Conservation (phyloP, 2,113 vertebrate species). For the Xenopus laevis region DNA sequence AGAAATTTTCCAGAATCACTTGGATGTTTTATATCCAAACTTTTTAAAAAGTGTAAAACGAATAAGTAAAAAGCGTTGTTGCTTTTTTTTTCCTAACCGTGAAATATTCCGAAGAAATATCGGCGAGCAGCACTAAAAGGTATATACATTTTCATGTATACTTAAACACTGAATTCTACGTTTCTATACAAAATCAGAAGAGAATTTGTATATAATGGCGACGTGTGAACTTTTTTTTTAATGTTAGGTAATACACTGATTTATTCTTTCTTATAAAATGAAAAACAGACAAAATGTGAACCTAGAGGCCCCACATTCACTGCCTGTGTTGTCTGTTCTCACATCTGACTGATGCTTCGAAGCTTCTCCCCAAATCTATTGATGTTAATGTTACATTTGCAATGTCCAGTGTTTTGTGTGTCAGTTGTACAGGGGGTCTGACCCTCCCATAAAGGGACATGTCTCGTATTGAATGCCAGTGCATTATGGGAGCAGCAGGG, state of each 20-base stretch:
- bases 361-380: constrained; percentile 12
- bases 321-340: constrained; percentile 72
- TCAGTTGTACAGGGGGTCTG: constrained; percentile 1
- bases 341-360: constrained; percentile 44
- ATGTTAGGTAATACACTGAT: constrained; percentile 81
- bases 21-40: constrained; percentile 60
- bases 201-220: constrained; percentile 78
- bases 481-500: not conserved
- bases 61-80: constrained; percentile 56
- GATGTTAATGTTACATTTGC: constrained; percentile 49
- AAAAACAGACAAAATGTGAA: constrained; percentile 52
- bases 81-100: constrained; percentile 57
- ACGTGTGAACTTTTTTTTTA: constrained; percentile 72
- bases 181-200: constrained; percentile 71
- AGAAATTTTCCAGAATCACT: constrained; percentile 45
- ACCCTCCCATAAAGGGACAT: not conserved
- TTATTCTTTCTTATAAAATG: constrained; percentile 71
- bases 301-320: constrained; percentile 68
- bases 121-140: constrained; percentile 74
- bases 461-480: not conserved
- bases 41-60: constrained; percentile 24
- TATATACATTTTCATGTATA: constrained; percentile 80
- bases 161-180: constrained; percentile 81
- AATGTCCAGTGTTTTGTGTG: constrained; percentile 46
- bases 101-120: constrained; percentile 67